phyloP scores from a whole-genome alignment of 2,113 vertebrate species.

The Pluvianellus socialis region DNA sequence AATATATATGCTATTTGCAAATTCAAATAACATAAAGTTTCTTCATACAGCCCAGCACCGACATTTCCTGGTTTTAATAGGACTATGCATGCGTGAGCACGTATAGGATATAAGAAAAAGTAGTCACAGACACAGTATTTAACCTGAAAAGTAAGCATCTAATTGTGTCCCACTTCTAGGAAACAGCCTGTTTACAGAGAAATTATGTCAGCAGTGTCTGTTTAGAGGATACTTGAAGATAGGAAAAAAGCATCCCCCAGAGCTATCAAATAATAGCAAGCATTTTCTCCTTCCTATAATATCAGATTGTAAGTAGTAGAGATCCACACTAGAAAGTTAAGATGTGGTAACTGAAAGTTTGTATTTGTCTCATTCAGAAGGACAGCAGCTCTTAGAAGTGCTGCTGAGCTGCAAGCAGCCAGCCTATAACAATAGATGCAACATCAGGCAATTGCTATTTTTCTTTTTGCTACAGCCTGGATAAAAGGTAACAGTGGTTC shows the following conservation, averaged over 20 bases:
- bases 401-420: neutral
- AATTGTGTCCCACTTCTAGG: neutral
- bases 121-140: neutral
- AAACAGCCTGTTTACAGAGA: neutral
- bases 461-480: neutral
- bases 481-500: neutral
- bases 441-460: neutral
- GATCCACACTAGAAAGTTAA: neutral
- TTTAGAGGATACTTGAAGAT: neutral
- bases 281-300: neutral
- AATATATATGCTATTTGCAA: neutral
- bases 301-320: neutral
- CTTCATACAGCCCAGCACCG: neutral
- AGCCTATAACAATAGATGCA: neutral
- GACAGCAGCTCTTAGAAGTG: neutral
- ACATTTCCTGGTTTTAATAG: neutral
- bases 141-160: neutral
- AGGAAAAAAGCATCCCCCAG: neutral
- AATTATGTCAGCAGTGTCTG: neutral
- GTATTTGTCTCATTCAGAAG: neutral
- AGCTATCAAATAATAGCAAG: neutral
- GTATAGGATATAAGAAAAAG: neutral
- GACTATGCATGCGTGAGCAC: fast-evolving
- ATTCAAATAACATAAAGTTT: neutral
- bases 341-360: neutral